phyloP scores from a whole-genome alignment of 2,113 vertebrate genomes.

The Melozone crissalis region DNA sequence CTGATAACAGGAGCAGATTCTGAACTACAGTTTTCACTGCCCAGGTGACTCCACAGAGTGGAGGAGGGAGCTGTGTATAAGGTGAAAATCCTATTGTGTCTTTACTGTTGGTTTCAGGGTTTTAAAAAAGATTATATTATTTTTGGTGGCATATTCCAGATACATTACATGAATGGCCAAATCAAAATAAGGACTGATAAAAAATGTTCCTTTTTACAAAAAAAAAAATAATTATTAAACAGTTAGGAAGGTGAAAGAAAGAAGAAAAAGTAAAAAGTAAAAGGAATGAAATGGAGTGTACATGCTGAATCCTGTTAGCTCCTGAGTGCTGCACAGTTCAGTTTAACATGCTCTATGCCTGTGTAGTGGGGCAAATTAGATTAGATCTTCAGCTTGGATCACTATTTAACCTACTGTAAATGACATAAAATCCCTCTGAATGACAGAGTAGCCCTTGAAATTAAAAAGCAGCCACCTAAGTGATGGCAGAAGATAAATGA shows the following conservation, averaged over 20 bases:
- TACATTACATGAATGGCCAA: not conserved
- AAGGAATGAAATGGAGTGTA: not conserved
- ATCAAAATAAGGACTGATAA: not conserved
- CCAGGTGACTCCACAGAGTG: not conserved
- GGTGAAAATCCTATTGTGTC: not conserved
- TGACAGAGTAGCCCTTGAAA: not conserved
- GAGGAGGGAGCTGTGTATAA: not conserved
- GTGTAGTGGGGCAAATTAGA: not conserved
- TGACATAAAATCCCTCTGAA: not conserved
- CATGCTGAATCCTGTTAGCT: not conserved
- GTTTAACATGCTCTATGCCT: not conserved
- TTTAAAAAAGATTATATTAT: not conserved
- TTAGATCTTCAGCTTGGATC: not conserved
- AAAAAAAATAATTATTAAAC: not conserved
- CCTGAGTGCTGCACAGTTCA: not conserved
- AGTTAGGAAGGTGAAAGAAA: not conserved
- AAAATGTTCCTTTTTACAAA: not conserved
- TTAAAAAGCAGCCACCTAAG: not conserved
- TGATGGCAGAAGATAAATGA: not conserved
- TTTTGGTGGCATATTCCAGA: not conserved
- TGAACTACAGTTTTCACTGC: not conserved
- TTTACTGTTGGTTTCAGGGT: not conserved
- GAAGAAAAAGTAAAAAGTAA: not conserved
- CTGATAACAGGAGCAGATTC: not conserved
- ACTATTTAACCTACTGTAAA: not conserved